Conservation (phyloP, 2,113 vertebrate species). For the Myodes glareolus region DNA sequence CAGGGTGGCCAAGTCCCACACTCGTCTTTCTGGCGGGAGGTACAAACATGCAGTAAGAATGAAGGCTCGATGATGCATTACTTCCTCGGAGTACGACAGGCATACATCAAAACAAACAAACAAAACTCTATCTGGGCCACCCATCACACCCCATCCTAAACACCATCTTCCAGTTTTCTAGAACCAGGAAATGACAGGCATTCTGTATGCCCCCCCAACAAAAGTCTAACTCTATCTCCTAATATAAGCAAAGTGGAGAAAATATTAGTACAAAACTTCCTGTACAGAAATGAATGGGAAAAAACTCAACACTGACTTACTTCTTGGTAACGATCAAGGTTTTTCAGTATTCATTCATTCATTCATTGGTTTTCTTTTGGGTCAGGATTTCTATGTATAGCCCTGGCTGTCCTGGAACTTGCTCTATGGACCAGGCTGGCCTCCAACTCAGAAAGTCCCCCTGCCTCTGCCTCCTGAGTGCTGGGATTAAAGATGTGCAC, state of each 20-base stretch:
- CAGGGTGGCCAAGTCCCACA: not conserved
- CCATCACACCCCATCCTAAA: not conserved
- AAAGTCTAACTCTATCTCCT: not conserved
- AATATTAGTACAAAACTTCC: not conserved
- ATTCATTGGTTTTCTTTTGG: not conserved
- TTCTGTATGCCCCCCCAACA: not conserved
- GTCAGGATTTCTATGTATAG: not conserved
- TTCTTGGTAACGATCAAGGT: not conserved
- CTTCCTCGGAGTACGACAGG: conserved; percentile 20
- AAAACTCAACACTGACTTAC: not conserved
- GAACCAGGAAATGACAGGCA: not conserved
- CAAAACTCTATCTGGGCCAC: not conserved
- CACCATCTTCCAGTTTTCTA: not conserved
- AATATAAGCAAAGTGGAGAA: not conserved
- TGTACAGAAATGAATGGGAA: not conserved
- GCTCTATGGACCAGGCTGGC: not conserved
- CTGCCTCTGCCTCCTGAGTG: not conserved
- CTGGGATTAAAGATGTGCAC: not conserved
- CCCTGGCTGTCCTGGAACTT: not conserved
- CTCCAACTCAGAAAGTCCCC: not conserved
- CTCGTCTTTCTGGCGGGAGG: conserved; percentile 35
- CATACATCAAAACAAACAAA: conserved; percentile 41
- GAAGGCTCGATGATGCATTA: not conserved
- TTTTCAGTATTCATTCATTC: not conserved
- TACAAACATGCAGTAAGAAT: not conserved